These are phyloP conservation scores for Entelurus aequoreus DNA, from an alignment of 2,113 vertebrate species.

Conservation along the genomic window DNA sequence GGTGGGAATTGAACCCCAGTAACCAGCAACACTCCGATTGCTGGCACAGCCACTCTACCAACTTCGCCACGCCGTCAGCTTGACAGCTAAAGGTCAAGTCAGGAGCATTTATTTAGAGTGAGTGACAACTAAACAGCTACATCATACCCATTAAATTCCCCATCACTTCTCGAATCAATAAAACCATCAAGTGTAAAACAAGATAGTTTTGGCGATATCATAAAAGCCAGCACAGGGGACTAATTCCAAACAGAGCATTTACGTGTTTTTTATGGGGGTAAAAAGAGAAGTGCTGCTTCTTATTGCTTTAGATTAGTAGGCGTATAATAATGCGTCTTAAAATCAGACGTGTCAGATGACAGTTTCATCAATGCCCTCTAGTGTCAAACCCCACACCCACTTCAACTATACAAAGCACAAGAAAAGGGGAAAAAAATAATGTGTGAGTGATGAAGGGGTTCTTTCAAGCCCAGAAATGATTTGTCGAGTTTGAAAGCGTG, in stretches of 20 bases:
- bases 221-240: neutral
- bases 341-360: neutral
- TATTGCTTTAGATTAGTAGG: conserved; percentile 1
- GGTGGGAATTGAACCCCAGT: too few relatives aligned
- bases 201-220: neutral
- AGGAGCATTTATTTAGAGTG: neutral
- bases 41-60: too few relatives aligned
- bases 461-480: conserved; percentile 4
- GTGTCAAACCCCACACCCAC: neutral
- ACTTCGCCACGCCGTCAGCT: too few relatives aligned
- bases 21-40: too few relatives aligned
- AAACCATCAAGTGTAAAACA: conserved; percentile 2
- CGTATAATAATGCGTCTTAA: neutral
- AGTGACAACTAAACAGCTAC: neutral
- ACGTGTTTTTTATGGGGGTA: neutral
- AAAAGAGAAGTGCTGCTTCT: neutral
- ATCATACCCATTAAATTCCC: neutral
- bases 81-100: neutral
- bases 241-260: neutral
- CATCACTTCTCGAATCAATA: conserved; percentile 1
- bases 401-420: neutral
- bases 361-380: conserved; percentile 3
- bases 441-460: neutral
- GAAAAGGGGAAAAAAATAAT: neutral
- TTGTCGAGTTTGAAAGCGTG: conserved; percentile 3